Percentiles rank a stretch among this genome's conserved stretches.
These are phyloP conservation scores for Campoletis raptor DNA, from an alignment of 2,888 invertebrate genomes.

Conservation along the genomic window DNA sequence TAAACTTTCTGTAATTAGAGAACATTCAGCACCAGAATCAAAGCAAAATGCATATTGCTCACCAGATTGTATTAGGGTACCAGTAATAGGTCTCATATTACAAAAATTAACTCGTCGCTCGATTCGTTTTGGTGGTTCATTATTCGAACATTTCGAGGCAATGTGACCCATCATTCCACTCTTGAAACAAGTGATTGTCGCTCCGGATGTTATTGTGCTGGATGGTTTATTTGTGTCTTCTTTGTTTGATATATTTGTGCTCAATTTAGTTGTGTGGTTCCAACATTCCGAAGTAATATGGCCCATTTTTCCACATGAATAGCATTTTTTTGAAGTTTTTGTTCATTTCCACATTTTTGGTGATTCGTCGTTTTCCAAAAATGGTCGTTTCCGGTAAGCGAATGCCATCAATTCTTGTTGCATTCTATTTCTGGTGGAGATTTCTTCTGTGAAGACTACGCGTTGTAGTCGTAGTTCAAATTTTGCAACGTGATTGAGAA, in stretches of 20 bases:
- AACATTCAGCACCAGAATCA: constrained; percentile 16
- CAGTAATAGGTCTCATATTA: constrained; percentile 6
- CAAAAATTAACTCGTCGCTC: constrained; percentile 40
- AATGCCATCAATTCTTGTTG: constrained; percentile 11
- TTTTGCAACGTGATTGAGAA: not conserved
- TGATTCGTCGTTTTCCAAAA: not conserved
- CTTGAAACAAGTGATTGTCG: constrained; percentile 33
- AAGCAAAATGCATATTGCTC: constrained; percentile 35
- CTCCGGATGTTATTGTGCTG: no score
- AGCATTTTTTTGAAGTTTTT: constrained; percentile 18
- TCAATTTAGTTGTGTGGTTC: not conserved
- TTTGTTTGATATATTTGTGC: not conserved
- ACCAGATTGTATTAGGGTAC: constrained; percentile 21
- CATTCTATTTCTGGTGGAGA: not conserved
- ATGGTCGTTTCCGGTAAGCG: not conserved
- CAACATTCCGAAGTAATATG: not conserved
- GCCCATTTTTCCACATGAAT: constrained; percentile 28
- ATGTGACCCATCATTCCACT: constrained; percentile 33
- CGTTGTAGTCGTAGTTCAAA: not conserved
- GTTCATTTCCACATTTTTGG: not conserved
- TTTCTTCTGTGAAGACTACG: not conserved
- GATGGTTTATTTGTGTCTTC: no score
- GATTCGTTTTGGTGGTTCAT: not conserved
- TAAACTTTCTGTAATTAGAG: constrained; percentile 35
- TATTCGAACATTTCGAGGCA: constrained; percentile 9